Evolutionary conservation across 2,888 invertebrate species (phyloP), one percentile per base, ranked within the genome.

Genomic region (Macaria notata): DNA sequence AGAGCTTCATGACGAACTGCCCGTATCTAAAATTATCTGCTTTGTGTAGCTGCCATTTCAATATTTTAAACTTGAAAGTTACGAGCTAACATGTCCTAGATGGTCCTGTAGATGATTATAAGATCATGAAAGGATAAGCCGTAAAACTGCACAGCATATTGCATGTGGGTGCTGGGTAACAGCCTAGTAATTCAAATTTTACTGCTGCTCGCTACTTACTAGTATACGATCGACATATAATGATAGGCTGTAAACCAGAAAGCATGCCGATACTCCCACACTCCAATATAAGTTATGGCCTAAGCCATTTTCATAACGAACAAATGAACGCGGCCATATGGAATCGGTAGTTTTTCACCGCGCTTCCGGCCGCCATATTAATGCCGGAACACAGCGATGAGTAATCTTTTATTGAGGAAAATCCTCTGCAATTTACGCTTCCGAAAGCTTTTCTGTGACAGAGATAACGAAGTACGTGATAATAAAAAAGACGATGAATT

Each of bases 401-500:
- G 31, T 53, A 56, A 60, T 50, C 42, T 38, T 50, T 59, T 58
- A 61, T 48, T 41, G 54, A 56, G 50, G 54, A 59, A 56, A 61
- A 19, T 41, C 38, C 45, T 44, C 46, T n/a, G 9, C 45, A 54
- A 39, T 59, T 54, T 48, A 9, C 44, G 54, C 33, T 49, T 55
- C 39, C 44, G 36, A 46, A 59, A 59, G 59, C 49, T 43, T 49
- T 47, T 56, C 42, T 43, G 36, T 41, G 38, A 53, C 47, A 48
- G 46, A 64, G 51, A 63, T 62, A 62, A 57, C 49, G 57, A 65
- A 61, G 54, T 64, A 54, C n/a, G 63, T 59, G 50, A 56, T 62
- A 63, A 68, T 65, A 71, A 65, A 70, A 69, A 70, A 68, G 52
- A 63, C 60, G 60, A 55, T 69, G 68, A 79, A 79, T 78, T 76